These are phyloP conservation scores for Aspidiotus destructor DNA, from an alignment of 2,888 invertebrate species.

Conservation along the genomic window DNA sequence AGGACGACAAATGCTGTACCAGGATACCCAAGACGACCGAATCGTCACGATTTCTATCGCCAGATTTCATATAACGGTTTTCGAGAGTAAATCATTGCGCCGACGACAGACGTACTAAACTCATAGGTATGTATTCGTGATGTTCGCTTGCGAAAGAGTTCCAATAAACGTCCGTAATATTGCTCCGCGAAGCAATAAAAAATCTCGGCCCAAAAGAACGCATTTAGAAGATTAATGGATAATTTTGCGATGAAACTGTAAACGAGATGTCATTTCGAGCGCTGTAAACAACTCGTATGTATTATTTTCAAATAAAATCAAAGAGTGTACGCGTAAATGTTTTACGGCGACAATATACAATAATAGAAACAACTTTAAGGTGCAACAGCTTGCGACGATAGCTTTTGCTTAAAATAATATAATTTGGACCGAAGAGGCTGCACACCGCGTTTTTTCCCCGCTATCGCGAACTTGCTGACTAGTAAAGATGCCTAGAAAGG, in stretches of 20 bases:
- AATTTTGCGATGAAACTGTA: background rate
- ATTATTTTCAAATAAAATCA: constrained; percentile 4
- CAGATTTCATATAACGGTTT: too few relatives aligned
- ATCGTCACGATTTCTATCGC: too few relatives aligned
- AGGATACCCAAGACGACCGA: too few relatives aligned
- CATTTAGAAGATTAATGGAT: constrained; percentile 4
- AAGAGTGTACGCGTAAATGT: background rate
- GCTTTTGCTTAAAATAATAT: background rate
- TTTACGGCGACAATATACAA: constrained; percentile 4
- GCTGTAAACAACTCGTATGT: background rate
- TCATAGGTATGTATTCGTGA: too few relatives aligned
- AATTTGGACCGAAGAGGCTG: background rate
- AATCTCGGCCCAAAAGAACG: background rate
- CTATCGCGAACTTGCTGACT: constrained; percentile 1
- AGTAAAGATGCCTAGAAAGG: constrained; percentile 1
- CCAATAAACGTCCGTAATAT: too few relatives aligned
- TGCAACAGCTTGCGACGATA: constrained; percentile 2
- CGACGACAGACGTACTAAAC: too few relatives aligned
- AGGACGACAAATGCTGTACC: too few relatives aligned
- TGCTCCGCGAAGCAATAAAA: background rate
- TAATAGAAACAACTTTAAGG: background rate
- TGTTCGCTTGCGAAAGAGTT: too few relatives aligned
- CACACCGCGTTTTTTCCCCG: background rate
- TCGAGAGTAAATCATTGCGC: too few relatives aligned
- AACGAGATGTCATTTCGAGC: background rate